Evolutionary conservation across 2,113 vertebrate genomes (phyloP), one percentile per base, ranked within the genome.

Genomic region (Cheilinus undulatus): DNA sequence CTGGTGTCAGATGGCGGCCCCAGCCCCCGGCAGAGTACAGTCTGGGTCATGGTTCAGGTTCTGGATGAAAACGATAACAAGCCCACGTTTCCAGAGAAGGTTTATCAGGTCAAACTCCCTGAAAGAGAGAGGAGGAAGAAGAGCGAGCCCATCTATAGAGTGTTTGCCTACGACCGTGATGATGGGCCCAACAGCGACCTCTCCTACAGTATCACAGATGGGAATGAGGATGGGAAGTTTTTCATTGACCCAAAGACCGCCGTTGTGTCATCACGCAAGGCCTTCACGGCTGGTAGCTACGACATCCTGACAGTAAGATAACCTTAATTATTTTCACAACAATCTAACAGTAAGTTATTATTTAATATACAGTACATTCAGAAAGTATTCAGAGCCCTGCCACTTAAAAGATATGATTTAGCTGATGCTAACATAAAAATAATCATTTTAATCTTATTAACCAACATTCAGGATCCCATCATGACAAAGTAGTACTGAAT

Each of bases 51-150:
- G 59, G 92, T 99, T 24, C 95, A 96, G 51, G 95, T 99, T 36
- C 81, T 97, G 64, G 98, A 99, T 85, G 97, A 99, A 89, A 99
- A 99, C 1, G 98, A 99, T 83, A 98, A 99, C 91, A 97, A 96
- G 30, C 98, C 98, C 0, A 94, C 94, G 46, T 99, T 99, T 80
- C 95, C 96, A 0, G 96, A 99, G 86, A 99, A 99, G 73, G 94
- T 97, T 46, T 99, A 98, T 84, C 96, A 98, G 87, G 94, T 98
- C 71, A 97, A 97, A 74, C 91, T 99, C 53, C 96, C 97, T 0
- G 98, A 99, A 73, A 92, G 97, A 20, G 96, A 97, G 62, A 95
- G 98, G 1, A 96, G 94, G 77, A 97, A 97, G 86, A 94, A 95
- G 69, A 94, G 95, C 0, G 97, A 98, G 54, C 94, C 96, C 0